Conservation (phyloP, 2,888 invertebrate species). For the Lasioglossum leucozonium region DNA sequence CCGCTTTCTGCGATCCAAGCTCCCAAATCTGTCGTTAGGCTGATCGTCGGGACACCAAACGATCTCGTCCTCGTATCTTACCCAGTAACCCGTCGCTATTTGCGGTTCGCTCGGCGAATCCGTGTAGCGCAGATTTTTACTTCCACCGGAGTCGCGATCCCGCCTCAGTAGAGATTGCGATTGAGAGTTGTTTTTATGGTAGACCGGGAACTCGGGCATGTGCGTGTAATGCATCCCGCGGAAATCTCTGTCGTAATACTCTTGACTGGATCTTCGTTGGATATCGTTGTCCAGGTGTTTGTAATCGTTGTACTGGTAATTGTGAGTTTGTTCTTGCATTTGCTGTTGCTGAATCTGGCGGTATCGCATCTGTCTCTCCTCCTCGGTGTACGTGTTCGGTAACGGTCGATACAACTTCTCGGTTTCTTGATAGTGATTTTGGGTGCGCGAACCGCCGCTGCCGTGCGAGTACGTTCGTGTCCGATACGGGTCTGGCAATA, state of each 20-base stretch:
- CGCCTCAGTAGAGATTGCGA: conserved; percentile 57
- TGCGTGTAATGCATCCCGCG: conserved; percentile 69
- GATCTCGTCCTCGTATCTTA: conserved; percentile 80
- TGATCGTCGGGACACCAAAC: conserved; percentile 81
- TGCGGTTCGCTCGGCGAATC: conserved; percentile 67
- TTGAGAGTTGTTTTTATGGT: conserved; percentile 66
- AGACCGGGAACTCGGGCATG: conserved; percentile 68
- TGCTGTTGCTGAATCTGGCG: conserved; percentile 74
- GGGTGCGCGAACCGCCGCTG: conserved; percentile 74
- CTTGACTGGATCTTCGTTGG: conserved; percentile 68
- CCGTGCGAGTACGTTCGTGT: conserved; percentile 82
- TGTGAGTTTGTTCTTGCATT: conserved; percentile 68
- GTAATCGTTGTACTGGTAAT: conserved; percentile 70
- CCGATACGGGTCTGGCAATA: conserved; percentile 81
- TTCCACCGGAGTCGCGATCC: conserved; percentile 62
- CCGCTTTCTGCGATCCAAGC: conserved; percentile 87
- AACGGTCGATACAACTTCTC: conserved; percentile 78
- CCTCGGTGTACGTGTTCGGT: conserved; percentile 80
- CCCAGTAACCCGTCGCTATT: conserved; percentile 78
- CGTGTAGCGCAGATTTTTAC: conserved; percentile 54
- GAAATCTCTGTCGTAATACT: conserved; percentile 72
- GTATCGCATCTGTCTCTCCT: conserved; percentile 78
- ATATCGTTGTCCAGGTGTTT: conserved; percentile 73
- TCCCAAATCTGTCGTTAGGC: conserved; percentile 86
- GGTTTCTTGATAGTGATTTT: conserved; percentile 71